Evolutionary conservation across 2,113 vertebrate species (phyloP), one percentile per base, ranked within the genome.

Genomic region (Apeltes quadracus): DNA sequence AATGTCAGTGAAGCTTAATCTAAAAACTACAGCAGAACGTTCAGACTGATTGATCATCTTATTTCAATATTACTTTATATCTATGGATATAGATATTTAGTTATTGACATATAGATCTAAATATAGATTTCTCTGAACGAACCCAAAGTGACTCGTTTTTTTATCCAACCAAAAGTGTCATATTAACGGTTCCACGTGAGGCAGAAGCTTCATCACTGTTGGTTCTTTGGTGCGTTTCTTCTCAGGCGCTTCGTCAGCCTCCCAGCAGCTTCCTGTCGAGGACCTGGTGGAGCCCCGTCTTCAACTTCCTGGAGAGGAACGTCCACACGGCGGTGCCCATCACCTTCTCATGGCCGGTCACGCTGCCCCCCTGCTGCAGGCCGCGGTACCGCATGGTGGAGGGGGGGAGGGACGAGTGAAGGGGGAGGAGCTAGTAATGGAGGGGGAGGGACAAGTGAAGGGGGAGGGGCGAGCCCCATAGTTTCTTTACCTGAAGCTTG

Each of bases 301-400:
- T 99, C 87, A 93, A 92, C 84, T 98, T 99, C 85, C 93, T 98
- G 16, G 98, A 99, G 93, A 94, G 91, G 84, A 99, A 99, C 2
- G 94, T 99, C 15, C 94, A 94, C 84, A 92, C 92, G 3, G 81
- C 91, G 5, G 95, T 99, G 65, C 97, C 98, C 22, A 84, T 96
- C 61, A 93, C 92, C 66, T 99, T 97, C 84, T 94, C 93, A 5
- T 97, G 94, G 92, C 97, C 97, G 0, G 65, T 98, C 41, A 84
- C 94, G 23, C 94, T 95, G 90, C 96, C 95, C 8, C 91, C 94
- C 0, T 91, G 91, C 88, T 97, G 96, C 93, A 92, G 95, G 43
- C 96, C 94, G 90, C 95, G 95, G 23, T 99, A 99, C 90, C 93
- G 95, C 12, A 95, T 95, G 41, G 96, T 98, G 68, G 97, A 96